Evolutionary conservation across 30 jellyfish, hydroid and myxozoan genomes (phyloP), one percentile per base, ranked within the genome.

Genomic region (Chrysaora quinquecirrha): DNA sequence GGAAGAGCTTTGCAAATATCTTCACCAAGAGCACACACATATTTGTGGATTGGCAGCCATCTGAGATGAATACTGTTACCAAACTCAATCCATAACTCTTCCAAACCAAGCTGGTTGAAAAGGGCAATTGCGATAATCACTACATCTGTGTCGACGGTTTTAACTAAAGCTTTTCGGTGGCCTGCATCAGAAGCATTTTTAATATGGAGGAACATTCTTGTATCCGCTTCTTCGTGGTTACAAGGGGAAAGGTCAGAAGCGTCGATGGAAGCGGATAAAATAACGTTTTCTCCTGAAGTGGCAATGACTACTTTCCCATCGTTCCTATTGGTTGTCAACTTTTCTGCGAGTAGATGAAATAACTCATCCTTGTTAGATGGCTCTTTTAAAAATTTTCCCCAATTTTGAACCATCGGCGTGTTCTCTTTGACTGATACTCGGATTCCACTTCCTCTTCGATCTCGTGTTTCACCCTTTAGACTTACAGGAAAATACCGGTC

Each of bases 171-270:
- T n/a, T n/a, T n/a, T n/a, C 30, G 22, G n/a, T n/a, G n/a, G n/a
- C n/a, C n/a, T n/a, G n/a, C n/a, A n/a, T n/a, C n/a, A n/a, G n/a
- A n/a, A n/a, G n/a, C n/a, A n/a, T n/a, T n/a, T n/a, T n/a, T n/a
- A n/a, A n/a, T n/a, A n/a, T n/a, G n/a, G n/a, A n/a, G n/a, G n/a
- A 78, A 79, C 31, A 64, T 63, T 34, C 83, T 35, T 18, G 90
- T 79, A 48, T 79, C 90, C 18, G 90, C 90, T 35, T 79, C 90
- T 48, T 61, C 84, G 35, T 63, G 90, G 48, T 32, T 79, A 48
- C 90, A 63, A 3, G 90, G 73, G 23, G 73, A 34, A 27, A 46
- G 73, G 74, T 63, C 63, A 50, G 47, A 73, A n/a, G 20, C 43
- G 75, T 27, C 11, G 48, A 46, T 46, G 29, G 7, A 12, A 47